Evolutionary conservation across 1,140 invertebrate genomes (phyloP).

Genomic region (Drosophila watanabei): DNA sequence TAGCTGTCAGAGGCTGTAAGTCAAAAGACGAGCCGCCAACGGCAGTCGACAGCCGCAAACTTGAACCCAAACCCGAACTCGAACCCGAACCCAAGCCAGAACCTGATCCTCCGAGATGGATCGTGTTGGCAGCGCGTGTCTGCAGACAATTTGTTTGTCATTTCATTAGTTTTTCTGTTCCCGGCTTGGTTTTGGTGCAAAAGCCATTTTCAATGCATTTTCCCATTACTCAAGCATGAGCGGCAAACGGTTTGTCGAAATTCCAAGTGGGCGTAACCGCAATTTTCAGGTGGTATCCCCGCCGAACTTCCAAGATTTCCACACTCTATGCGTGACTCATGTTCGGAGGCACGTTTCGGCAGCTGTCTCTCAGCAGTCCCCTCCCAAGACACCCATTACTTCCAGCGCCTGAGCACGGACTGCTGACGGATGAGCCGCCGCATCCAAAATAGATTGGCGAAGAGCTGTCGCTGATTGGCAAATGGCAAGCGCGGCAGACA

Average conservation of each 20-base stretch:
- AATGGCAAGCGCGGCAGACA: conserved; percentile 46
- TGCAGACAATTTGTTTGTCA: conserved; percentile 75
- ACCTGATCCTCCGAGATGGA: conserved; percentile 57
- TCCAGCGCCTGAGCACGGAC: conserved; percentile 38
- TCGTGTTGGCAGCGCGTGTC: conserved; percentile 66
- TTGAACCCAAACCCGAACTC: conserved; percentile 40
- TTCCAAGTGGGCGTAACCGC: conserved; percentile 31
- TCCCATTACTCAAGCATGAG: conserved; percentile 34
- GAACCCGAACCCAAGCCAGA: conserved; percentile 9
- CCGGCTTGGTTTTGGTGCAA: conserved; percentile 41
- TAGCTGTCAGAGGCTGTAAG: conserved; percentile 27
- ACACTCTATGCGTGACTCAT: conserved; percentile 70
- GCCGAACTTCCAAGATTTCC: conserved; percentile 37
- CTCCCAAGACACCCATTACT: conserved; percentile 13
- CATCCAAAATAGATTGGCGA: conserved; percentile 74
- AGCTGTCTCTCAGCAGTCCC: conserved; percentile 51
- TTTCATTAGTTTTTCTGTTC: conserved; percentile 52
- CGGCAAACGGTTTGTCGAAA: conserved; percentile 35
- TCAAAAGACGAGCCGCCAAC: conserved; percentile 61
- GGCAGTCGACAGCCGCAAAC: conserved; percentile 51
- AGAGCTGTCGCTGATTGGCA: conserved; percentile 70
- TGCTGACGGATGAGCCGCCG: conserved; percentile 65
- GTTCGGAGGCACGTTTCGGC: conserved; percentile 68
- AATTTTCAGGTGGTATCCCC: conserved; percentile 37
- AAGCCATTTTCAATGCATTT: conserved; percentile 40